Percentiles rank a stretch among this genome's conserved stretches.
These are phyloP conservation scores for Neuroterus valhalla DNA, from an alignment of 1,140 invertebrate species.

Conservation along the genomic window DNA sequence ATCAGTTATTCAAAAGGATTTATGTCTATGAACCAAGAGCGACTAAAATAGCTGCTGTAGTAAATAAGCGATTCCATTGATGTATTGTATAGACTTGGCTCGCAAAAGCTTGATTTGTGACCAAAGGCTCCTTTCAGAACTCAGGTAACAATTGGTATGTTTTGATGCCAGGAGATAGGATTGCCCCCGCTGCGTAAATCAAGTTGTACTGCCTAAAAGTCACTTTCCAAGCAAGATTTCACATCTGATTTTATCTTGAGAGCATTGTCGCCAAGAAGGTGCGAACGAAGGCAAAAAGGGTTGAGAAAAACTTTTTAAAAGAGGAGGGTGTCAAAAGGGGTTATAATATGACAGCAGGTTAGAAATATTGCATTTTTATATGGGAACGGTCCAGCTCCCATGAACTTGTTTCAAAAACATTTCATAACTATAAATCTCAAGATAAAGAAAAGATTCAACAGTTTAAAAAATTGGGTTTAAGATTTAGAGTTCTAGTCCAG, in stretches of 20 bases:
- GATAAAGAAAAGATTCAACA: too few relatives aligned
- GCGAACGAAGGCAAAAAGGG: not conserved
- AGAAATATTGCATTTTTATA: not conserved
- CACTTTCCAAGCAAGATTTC: not conserved
- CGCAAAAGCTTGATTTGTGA: constrained; percentile 5
- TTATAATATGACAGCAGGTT: not conserved
- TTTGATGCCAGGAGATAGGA: not conserved
- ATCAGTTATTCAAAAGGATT: too few relatives aligned
- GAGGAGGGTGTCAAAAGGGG: not conserved
- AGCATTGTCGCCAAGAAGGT: not conserved
- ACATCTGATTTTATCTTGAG: not conserved
- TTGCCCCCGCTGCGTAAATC: not conserved
- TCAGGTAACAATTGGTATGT: not conserved
- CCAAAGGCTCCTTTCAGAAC: not conserved
- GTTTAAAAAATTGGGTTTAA: too few relatives aligned
- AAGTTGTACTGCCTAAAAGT: not conserved
- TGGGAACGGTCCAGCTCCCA: not conserved
- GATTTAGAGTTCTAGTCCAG: too few relatives aligned
- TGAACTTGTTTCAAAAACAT: not conserved
- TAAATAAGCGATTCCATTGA: not conserved
- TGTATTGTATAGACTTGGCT: not conserved
- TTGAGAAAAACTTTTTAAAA: constrained; percentile 1
- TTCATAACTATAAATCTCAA: too few relatives aligned
- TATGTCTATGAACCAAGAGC: too few relatives aligned
- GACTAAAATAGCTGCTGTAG: not conserved